Evolutionary conservation across 1,140 invertebrate genomes (phyloP).

Genomic region (Dendrolimus punctatus): DNA sequence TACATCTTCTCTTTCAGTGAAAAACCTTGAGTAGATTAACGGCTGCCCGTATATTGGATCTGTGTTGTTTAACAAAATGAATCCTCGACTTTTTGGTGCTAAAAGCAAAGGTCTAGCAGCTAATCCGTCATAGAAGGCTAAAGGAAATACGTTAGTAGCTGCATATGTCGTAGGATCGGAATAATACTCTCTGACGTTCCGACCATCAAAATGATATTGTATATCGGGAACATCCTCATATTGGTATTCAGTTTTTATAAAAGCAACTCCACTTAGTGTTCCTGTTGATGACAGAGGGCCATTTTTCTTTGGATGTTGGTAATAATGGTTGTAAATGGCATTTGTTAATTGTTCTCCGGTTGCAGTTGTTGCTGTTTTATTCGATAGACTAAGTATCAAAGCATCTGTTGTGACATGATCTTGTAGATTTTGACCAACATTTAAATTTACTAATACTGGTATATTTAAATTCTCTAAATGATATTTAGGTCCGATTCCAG

Average conservation of each 20-base stretch:
- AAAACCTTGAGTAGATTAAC: slow-evolving; percentile 86
- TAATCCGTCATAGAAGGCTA: slow-evolving; percentile 70
- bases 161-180: slow-evolving; percentile 67
- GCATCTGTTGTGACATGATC: slow-evolving; percentile 80
- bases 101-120: slow-evolving; percentile 74
- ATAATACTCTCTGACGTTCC: slow-evolving; percentile 62
- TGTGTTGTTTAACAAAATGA: slow-evolving; percentile 75
- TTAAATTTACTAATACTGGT: slow-evolving; percentile 75
- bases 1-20: slow-evolving; percentile 76
- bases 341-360: slow-evolving; percentile 48
- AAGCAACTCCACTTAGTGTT: slow-evolving; percentile 64
- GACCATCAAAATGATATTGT: slow-evolving; percentile 76
- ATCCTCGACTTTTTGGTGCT: slow-evolving; percentile 81
- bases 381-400: slow-evolving; percentile 69
- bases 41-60: slow-evolving; percentile 84
- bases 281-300: slow-evolving; percentile 71
- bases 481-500: slow-evolving; percentile 80
- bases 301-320: slow-evolving; percentile 42
- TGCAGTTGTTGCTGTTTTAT: slow-evolving; percentile 64
- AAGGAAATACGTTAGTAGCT: slow-evolving; percentile 61
- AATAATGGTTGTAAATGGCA: slow-evolving; percentile 70
- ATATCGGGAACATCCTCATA: slow-evolving; percentile 74
- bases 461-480: slow-evolving; percentile 74
- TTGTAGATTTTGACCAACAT: slow-evolving; percentile 85
- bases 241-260: slow-evolving; percentile 71